Percentiles rank a stretch among this genome's conserved stretches.
Evolutionary conservation across 2,113 vertebrate genomes (phyloP).

Genomic region (Stegastes partitus): DNA sequence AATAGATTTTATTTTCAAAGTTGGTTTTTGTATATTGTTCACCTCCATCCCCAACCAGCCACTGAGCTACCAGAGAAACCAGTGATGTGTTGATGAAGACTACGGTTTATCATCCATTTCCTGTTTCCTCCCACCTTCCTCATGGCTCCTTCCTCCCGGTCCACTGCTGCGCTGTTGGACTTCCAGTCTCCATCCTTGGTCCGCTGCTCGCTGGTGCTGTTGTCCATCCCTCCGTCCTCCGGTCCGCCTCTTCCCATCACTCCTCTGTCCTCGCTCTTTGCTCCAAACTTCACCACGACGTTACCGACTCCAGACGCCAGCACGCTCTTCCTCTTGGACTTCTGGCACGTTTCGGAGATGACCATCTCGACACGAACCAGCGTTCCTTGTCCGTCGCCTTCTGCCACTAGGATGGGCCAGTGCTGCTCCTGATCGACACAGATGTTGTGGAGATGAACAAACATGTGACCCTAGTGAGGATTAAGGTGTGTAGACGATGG

Average conservation of each 20-base stretch:
- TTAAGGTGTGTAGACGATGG: too few relatives aligned
- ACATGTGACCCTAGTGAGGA: neutral
- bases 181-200: conserved; percentile 86
- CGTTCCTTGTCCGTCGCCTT: conserved; percentile 93
- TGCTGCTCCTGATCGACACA: conserved; percentile 82
- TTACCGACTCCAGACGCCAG: conserved; percentile 91
- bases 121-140: conserved; percentile 74
- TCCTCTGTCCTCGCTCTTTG: conserved; percentile 80
- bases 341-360: conserved; percentile 95
- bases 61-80: too few relatives aligned
- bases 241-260: conserved; percentile 81
- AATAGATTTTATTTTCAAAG: neutral
- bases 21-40: neutral
- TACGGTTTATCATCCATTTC: neutral
- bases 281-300: conserved; percentile 90
- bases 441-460: conserved; percentile 17
- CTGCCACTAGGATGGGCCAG: conserved; percentile 90
- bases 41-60: too few relatives aligned
- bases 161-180: conserved; percentile 74
- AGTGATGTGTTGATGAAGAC: neutral
- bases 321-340: conserved; percentile 94
- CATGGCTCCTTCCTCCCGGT: conserved; percentile 86
- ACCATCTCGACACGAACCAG: conserved; percentile 94
- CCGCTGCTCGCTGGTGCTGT: conserved; percentile 85
- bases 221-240: conserved; percentile 82